Evolutionary conservation across 2,113 vertebrate species (phyloP), one percentile per base, ranked within the genome.

Genomic region (Gasterosteus nipponicus): DNA sequence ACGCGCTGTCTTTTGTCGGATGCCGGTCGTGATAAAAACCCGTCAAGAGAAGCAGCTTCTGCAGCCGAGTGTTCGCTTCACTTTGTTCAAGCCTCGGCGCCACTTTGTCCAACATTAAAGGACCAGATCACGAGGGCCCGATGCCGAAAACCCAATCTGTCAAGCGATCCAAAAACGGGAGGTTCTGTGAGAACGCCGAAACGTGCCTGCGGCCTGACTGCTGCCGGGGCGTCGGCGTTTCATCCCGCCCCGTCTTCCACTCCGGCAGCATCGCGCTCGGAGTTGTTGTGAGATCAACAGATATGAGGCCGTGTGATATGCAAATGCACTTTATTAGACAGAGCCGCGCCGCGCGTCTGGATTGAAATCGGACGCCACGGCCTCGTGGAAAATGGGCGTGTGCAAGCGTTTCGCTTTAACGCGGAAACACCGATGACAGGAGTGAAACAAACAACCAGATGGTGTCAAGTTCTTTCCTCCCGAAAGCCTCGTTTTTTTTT

Each of bases 131-230:
- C 44, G 22, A 64, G 75, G 83, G 80, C 71, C 79, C 76, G 74
- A 71, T 44, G 74, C 81, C 83, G 89, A 90, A 26, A 26, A 91
- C 90, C 89, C 88, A 91, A 92, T 93, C 92, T 93, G 91, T 93
- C 92, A 93, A 90, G 78, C 77, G 76, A 80, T 77, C 85, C 69
- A 18, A 69, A 85, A 79, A 74, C 5, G 59, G 47, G 71, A 74
- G 86, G 75, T 89, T 91, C 22, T 87, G 73, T 84, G 78, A 86
- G 69, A 87, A 87, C 76, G 73, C 65, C 35, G 58, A 70, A 70
- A 86, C 81, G 9, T 39, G 82, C 87, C 83, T 89, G 51, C 19
- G 84, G 88, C 74, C 65, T 62, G 69, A 82, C 75, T 87, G 81
- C 80, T 69, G 72, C 73, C 44, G 75, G 64, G 54, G 67, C 53